These are phyloP conservation scores for Pachyuromys duprasi DNA, from an alignment of 2,797 vertebrate genomes.

Conservation along the genomic window DNA sequence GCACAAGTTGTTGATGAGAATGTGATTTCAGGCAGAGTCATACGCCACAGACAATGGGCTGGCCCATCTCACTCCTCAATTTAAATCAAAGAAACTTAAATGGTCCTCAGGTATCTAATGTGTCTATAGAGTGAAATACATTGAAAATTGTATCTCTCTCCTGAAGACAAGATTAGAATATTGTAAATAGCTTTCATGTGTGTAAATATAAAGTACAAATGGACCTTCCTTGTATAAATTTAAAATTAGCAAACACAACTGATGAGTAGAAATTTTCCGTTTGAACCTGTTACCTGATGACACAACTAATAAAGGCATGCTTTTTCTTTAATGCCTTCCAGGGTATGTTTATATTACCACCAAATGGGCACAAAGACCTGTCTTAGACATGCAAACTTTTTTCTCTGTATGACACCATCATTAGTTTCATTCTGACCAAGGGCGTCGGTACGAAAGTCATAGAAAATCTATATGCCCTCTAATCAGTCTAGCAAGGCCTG, in stretches of 20 bases:
- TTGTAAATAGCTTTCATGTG: not conserved
- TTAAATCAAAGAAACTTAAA: not conserved
- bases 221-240: not conserved
- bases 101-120: not conserved
- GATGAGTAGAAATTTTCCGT: not conserved
- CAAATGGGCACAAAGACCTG: not conserved
- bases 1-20: not conserved
- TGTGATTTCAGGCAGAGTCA: not conserved
- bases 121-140: not conserved
- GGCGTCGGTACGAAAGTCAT: not conserved
- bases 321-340: not conserved
- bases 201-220: not conserved
- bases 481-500: not conserved
- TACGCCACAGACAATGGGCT: not conserved
- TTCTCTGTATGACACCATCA: not conserved
- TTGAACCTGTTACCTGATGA: not conserved
- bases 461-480: not conserved
- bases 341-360: not conserved
- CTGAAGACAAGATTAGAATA: not conserved
- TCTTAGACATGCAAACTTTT: not conserved
- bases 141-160: not conserved
- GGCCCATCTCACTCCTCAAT: not conserved
- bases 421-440: not conserved
- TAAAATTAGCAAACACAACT: not conserved
- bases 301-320: not conserved